phyloP scores from a whole-genome alignment of 2,797 vertebrate species.

The Taenioides sp. region DNA sequence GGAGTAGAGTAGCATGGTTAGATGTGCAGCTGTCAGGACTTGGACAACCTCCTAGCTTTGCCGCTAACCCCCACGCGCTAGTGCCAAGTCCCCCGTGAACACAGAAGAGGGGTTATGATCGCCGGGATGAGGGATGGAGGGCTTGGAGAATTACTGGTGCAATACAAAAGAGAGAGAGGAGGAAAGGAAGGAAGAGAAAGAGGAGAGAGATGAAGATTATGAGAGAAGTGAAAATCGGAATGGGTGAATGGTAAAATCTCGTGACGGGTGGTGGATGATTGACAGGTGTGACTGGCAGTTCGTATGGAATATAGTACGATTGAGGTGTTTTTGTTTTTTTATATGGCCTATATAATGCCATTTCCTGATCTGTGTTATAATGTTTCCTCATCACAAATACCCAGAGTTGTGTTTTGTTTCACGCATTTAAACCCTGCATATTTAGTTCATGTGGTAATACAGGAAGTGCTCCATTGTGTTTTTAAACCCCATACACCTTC shows the following conservation, averaged over 20 bases:
- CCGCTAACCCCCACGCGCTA: conserved; percentile 16
- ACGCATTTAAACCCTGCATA: no score
- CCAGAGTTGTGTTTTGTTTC: no score
- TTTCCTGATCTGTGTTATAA: no score
- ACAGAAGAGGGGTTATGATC: conserved; percentile 23
- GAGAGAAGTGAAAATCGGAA: neutral
- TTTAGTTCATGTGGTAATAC: no score
- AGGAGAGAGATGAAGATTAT: neutral
- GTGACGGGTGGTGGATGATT: neutral
- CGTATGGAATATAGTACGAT: no score
- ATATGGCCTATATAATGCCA: no score
- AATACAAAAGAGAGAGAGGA: neutral
- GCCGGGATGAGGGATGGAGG: conserved; percentile 25
- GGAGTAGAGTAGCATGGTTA: conserved; percentile 5
- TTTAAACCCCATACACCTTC: no score
- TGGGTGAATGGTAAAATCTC: neutral
- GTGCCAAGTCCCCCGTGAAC: conserved; percentile 14
- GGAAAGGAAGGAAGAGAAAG: neutral
- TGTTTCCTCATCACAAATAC: no score
- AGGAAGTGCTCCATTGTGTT: no score
- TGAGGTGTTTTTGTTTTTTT: no score
- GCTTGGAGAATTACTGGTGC: conserved; percentile 14
- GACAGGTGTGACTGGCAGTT: conserved; percentile 4
- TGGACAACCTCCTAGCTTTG: conserved; percentile 14
- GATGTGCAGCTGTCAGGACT: conserved; percentile 28